Evolutionary conservation across 2,888 invertebrate genomes (phyloP).

Genomic region (Poecilobothrus nobilitatus): DNA sequence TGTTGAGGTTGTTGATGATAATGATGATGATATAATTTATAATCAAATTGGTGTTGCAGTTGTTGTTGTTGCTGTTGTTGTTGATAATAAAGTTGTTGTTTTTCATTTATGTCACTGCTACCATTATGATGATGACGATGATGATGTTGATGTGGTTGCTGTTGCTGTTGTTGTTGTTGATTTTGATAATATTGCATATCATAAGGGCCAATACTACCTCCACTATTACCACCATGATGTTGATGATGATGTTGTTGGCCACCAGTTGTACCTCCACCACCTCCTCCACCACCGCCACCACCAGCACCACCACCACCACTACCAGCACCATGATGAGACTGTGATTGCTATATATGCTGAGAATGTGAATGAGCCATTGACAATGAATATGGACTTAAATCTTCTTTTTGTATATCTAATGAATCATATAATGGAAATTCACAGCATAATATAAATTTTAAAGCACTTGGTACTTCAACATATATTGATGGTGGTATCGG

Average conservation of each 20-base stretch:
- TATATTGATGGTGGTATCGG: conserved; percentile 82
- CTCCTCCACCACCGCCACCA: conserved; percentile 27
- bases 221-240: background rate
- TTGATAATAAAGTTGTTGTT: background rate
- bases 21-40: background rate
- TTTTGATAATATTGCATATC: conserved; percentile 17
- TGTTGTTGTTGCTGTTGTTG: background rate
- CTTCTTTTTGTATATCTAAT: conserved; percentile 48
- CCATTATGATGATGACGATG: conserved; percentile 15
- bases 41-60: background rate
- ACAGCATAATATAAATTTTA: conserved; percentile 78
- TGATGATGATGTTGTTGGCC: conserved; percentile 19
- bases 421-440: conserved; percentile 82
- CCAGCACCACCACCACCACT: conserved; percentile 25
- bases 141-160: conserved; percentile 25
- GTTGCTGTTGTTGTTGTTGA: conserved; percentile 23
- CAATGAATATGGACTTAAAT: conserved; percentile 40
- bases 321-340: conserved; percentile 38
- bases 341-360: conserved; percentile 43
- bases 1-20: background rate
- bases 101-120: conserved; percentile 22
- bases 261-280: conserved; percentile 28
- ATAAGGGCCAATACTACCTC: background rate
- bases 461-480: conserved; percentile 71
- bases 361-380: conserved; percentile 43